Base-by-base conservation (phyloP, 2,797 vertebrate species). In the Gallinago solitaria region DNA sequence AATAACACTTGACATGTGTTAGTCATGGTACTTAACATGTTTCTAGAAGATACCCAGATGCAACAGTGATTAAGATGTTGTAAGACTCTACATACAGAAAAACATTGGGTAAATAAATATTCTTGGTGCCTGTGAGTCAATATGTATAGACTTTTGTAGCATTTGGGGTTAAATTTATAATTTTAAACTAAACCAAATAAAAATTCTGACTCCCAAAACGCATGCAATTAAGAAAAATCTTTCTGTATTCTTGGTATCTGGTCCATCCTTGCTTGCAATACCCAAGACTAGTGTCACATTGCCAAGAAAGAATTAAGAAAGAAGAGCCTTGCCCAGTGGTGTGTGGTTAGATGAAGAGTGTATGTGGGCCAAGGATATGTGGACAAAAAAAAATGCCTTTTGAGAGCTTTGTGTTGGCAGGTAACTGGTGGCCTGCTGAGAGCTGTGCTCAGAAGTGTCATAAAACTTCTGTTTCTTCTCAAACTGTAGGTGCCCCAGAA, bases 11-110 rank as follows among this genome's bases (percentile, higher is more conserved):
- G 87, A 54, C 69, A 68, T 39, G 48, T n/a, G 19, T 77, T 93
- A 84, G 64, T 81, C 83, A 87, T 43, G 63, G 39, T 68, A 84
- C 50, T 90, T 79, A 86, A 47, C 2, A 1, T 63, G 63, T 78
- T 88, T 56, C 77, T 84, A 76, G 70, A 95, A 94, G 86, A 82
- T 53, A 92, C 21, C 15, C 47, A 93, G 83, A 86, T 84, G 35
- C 48, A 93, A 76, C 15, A 84, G 43, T 12, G 70, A 91, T 89
- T 87, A 90, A 91, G 80, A 65, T 87, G 78, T 45, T 64, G 41
- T 47, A 90, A 94, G 77, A 90, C 68, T 37, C 51, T 59, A 65
- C 18, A 28, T 0, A 12, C 19, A 82, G n/a, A 53, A 76, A 78
- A 92, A 67, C 11, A 27, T 4, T 28, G 28, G 10, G 30, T 33